Conservation (phyloP, 2,113 vertebrate genomes). For the Canis aureus region DNA sequence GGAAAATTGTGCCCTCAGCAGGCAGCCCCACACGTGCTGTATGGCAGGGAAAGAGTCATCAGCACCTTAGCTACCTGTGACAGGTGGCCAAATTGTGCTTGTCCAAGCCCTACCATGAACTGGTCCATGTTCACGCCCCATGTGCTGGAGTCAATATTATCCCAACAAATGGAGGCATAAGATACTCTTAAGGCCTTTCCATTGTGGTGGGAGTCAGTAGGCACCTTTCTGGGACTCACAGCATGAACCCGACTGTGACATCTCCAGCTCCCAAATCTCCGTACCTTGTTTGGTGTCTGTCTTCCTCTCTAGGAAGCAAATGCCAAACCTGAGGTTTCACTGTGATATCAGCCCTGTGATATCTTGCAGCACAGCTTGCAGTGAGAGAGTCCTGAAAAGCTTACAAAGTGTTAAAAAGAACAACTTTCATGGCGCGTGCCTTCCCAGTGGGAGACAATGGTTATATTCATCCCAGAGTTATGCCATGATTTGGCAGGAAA, state of each 20-base stretch:
- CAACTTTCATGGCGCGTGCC: background rate
- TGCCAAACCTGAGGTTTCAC: constrained; percentile 28
- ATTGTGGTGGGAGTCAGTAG: background rate
- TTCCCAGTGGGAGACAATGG: constrained; percentile 65
- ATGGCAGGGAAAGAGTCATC: background rate
- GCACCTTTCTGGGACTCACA: background rate
- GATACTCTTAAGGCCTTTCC: background rate
- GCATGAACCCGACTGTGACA: background rate
- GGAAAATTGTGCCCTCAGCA: background rate
- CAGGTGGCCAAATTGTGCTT: background rate
- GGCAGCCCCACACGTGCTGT: background rate
- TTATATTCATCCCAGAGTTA: background rate
- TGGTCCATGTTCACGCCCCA: background rate
- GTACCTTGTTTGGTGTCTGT: background rate
- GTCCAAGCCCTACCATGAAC: background rate
- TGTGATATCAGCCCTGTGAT: constrained; percentile 54
- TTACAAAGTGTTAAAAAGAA: constrained; percentile 44
- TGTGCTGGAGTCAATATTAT: background rate
- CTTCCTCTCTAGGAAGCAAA: constrained; percentile 40
- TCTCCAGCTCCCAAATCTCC: background rate
- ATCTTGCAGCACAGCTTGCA: constrained; percentile 26
- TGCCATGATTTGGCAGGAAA: background rate
- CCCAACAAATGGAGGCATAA: background rate
- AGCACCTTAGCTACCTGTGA: background rate
- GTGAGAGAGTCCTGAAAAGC: constrained; percentile 9